These are phyloP conservation scores for Craseonycteris thonglongyai DNA, from an alignment of 2,113 vertebrate genomes.

Conservation along the genomic window DNA sequence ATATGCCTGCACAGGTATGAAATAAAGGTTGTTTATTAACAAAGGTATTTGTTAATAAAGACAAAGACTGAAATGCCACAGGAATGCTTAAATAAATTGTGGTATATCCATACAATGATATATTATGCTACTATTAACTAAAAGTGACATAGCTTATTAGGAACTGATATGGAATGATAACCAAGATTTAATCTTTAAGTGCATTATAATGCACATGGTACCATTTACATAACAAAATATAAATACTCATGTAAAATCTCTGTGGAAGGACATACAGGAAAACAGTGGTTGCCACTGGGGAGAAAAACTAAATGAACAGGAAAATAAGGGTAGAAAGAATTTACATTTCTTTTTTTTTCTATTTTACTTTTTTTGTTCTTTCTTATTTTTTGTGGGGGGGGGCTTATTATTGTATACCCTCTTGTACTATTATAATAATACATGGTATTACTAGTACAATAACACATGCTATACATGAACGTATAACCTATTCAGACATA, in stretches of 20 bases:
- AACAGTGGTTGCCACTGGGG: background rate
- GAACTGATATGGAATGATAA: background rate
- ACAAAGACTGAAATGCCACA: background rate
- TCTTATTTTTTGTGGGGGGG: too few species aligned
- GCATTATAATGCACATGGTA: background rate
- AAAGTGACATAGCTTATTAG: background rate
- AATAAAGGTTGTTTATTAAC: background rate
- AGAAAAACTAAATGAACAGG: background rate
- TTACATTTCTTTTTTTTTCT: too few species aligned
- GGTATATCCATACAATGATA: background rate
- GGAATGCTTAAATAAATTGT: background rate
- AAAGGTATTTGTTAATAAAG: background rate
- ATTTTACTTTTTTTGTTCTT: too few species aligned
- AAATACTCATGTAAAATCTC: background rate
- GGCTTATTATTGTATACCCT: background rate
- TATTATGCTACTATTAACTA: background rate
- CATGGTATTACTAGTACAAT: background rate
- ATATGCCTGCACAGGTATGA: too few species aligned
- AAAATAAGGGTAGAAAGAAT: background rate
- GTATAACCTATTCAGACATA: background rate
- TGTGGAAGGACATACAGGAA: background rate
- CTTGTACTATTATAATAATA: background rate
- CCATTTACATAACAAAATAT: background rate
- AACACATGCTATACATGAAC: background rate
- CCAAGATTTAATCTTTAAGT: background rate